Evolutionary conservation across 2,113 vertebrate genomes (phyloP), one percentile per base, ranked within the genome.

Genomic region (Tachycineta bicolor): DNA sequence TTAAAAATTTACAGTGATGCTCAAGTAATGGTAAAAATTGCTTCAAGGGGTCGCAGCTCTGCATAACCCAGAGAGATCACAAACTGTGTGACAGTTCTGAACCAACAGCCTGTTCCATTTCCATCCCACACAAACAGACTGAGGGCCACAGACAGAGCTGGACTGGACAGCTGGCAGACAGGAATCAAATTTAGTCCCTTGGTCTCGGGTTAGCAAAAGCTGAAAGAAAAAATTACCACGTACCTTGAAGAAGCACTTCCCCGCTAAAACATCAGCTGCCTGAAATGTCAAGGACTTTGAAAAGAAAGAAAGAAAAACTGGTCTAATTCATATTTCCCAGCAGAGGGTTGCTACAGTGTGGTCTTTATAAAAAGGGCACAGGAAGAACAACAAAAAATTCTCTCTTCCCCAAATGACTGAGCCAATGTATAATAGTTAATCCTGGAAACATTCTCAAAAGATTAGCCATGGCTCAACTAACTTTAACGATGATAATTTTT

Each of bases 401-500:
- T 63, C 50, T 68, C 53, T 53, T 92, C 20, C 76, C 56, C 44
- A 83, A 50, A 70, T 70, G 93, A 77, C 63, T 43, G 53, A 43
- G 56, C 41, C 77, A 80, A 91, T 96, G 70, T 59, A 86, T 93
- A 89, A 83, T 4, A 87, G 74, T 79, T 90, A 96, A 94, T 94
- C 71, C 85, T 88, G 28, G 52, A 87, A 90, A 83, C 82, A 58
- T 41, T 91, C 82, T 92, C 83, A 64, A 31, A 96, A 96, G 92
- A 75, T 93, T 79, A 87, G 80, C 62, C 16, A 33, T 76, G 63
- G 74, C 81, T 93, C 83, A 64, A 89, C 86, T 90, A 96, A 89
- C 91, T 95, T 83, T 94, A 93, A 90, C 16, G 11, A 59, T 49
- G 37, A 81, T 94, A 12, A 90, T 93, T 92, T 90, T 92, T 96